Conservation (phyloP, 2,888 invertebrate genomes). For the Melitaea athalia region DNA sequence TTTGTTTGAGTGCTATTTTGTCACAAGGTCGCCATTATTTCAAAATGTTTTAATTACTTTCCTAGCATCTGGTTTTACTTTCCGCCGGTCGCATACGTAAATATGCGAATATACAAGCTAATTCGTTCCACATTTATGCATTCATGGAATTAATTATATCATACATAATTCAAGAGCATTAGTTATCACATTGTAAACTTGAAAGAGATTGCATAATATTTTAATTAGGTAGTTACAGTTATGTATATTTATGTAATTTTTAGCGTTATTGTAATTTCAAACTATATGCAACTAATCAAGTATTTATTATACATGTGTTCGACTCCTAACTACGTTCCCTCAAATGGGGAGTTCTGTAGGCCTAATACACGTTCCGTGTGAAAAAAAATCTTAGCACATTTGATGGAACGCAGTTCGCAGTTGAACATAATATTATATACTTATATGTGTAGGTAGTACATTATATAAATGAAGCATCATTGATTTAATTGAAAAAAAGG, state of each 20-base stretch:
- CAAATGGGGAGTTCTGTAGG: too few species aligned
- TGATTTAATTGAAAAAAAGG: too few species aligned
- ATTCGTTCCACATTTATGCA: slow-evolving; percentile 3
- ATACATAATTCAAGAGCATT: slow-evolving; percentile 10
- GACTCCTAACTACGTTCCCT: too few species aligned
- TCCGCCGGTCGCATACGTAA: background rate
- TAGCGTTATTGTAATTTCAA: too few species aligned
- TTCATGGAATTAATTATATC: background rate
- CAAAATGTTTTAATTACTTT: slow-evolving; percentile 28
- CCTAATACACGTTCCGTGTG: too few species aligned
- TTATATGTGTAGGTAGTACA: too few species aligned
- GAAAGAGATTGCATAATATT: background rate
- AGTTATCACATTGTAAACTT: slow-evolving; percentile 4
- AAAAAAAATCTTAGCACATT: too few species aligned
- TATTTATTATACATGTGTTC: too few species aligned
- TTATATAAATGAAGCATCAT: too few species aligned
- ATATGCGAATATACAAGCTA: slow-evolving; percentile 3
- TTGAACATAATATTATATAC: too few species aligned
- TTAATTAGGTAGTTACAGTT: background rate
- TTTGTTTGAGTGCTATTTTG: slow-evolving; percentile 63
- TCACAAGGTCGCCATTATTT: slow-evolving; percentile 60
- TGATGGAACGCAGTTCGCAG: too few species aligned
- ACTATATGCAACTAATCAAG: too few species aligned
- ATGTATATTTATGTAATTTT: background rate
- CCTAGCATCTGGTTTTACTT: slow-evolving; percentile 16